Evolutionary conservation across 2,797 vertebrate species (phyloP), one percentile per base, ranked within the genome.

Genomic region (Gymnodraco acuticeps): DNA sequence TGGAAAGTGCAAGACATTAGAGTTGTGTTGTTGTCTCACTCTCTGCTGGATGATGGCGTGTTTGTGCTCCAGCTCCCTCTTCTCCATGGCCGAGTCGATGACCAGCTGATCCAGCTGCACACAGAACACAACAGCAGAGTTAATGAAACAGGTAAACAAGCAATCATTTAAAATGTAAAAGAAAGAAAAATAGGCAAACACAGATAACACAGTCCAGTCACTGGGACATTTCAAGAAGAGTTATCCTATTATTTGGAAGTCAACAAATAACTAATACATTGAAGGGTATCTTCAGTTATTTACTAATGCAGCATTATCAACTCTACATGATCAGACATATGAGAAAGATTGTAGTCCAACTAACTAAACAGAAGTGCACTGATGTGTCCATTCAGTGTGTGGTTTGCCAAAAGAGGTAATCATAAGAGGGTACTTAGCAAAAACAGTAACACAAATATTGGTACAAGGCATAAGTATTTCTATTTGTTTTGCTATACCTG

Each of bases 41-140:
- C 97, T 94, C 85, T 99, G 98, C 90, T 99, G 98, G 73, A 99
- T 97, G 78, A 97, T 83, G 0, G 98, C 98, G 0, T 99, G 98
- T 68, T 98, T 97, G 89, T 97, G 97, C 83, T 99, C 98, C 97
- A 99, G 91, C 86, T 99, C 97, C 52, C 98, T 94, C 91, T 99
- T 99, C 90, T 99, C 98, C 92, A 99, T 92, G 0, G 98, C 98
- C 0, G 98, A 99, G 90, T 99, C 98, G 0, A 99, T 98, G 87
- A 99, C 98, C 92, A 99, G 94, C 93, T 99, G 98, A 92, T 99
- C 98, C 93, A 99, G 87, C 98, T 99, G 88, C 19, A 85, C 9
- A 55, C 51, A 75, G 54, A 51, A 79, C n/a, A 72, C 4, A 15
- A 74, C 42, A 53, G 46, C 20, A 62, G 55, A 78, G 63, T 71